phyloP scores from a whole-genome alignment of 2,888 invertebrate species.

The Linyphia triangularis region DNA sequence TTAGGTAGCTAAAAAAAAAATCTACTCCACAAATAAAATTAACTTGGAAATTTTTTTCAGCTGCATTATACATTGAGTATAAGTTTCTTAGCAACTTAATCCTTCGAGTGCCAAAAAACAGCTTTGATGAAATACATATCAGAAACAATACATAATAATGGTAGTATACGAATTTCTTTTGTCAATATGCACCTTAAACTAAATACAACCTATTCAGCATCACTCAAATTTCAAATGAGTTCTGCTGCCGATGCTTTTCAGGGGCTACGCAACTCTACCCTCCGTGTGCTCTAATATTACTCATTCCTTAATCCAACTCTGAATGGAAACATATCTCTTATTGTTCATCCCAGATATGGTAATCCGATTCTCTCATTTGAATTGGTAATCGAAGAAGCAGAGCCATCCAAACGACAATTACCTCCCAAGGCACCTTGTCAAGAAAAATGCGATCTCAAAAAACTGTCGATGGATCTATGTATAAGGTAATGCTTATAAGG shows the following conservation, averaged over 20 bases:
- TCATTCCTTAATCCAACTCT: not conserved
- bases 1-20: too few relatives aligned
- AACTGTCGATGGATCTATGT: too few relatives aligned
- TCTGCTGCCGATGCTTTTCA: constrained; percentile 4
- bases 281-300: constrained; percentile 38
- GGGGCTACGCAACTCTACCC: not conserved
- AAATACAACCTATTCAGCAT: not conserved
- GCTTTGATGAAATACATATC: too few relatives aligned
- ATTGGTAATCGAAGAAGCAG: constrained; percentile 14
- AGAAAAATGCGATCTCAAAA: not conserved
- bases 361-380: constrained; percentile 36
- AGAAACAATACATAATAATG: too few relatives aligned
- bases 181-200: not conserved
- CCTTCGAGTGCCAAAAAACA: too few relatives aligned
- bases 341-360: constrained; percentile 40
- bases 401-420: constrained; percentile 8
- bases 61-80: too few relatives aligned
- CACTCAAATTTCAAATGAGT: constrained; percentile 7
- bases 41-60: too few relatives aligned
- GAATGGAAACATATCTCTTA: constrained; percentile 19
- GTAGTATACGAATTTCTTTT: too few relatives aligned
- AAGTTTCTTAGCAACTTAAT: too few relatives aligned
- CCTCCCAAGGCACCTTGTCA: constrained; percentile 1
- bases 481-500: not conserved
- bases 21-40: too few relatives aligned